Base-by-base conservation (phyloP, 2,888 invertebrate species). In the Catotricha subobsoleta region DNA sequence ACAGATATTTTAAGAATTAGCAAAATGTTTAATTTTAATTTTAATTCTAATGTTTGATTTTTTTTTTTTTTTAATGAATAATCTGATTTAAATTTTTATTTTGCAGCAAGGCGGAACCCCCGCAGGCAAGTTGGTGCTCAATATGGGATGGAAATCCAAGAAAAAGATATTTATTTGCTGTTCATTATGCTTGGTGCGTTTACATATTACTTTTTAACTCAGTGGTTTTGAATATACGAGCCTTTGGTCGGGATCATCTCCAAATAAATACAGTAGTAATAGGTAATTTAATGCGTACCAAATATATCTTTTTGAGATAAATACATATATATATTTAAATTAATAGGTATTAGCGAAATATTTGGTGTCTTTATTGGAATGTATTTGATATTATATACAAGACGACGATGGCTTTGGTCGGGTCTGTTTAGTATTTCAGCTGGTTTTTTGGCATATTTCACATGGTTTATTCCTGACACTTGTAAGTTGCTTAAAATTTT, bases 161-260 rank as follows among this genome's bases (percentile, higher is more conserved):
- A 3, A 50, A 50, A 15, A 49, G 50, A 8, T 57, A 55, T 19
- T 48, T 60, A 9, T 12, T 54, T 1, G 52, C 52, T 16, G 50
- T 57, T 13, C 60, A 60, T 34, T 48, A 51, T 46, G 56, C 60
- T 8, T 63, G 62, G 62, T 56, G 55, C 3, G 52, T 55, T 42
- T 54, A 56, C 1, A 50, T 55, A 21, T 50, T 61, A 2, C 40
- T 59, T 2, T 64, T 64, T 36, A 62, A 60, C 42, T 61, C 62
- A 1, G 59, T 58, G 45, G 48, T 65, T 27, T 47, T 65, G 3
- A 60, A 64, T 52, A 62, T 64, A 21, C 52, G 63, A 28, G 57
- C 56, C 12, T 50, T 64, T 47, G 64, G 64, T 3, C 52, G 57
- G 2, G 52, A 55, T 15, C 56, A 62, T 41, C 51, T 65, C 10